These are phyloP conservation scores for Pandemis heparana DNA, from an alignment of 2,888 invertebrate genomes.

Conservation along the genomic window DNA sequence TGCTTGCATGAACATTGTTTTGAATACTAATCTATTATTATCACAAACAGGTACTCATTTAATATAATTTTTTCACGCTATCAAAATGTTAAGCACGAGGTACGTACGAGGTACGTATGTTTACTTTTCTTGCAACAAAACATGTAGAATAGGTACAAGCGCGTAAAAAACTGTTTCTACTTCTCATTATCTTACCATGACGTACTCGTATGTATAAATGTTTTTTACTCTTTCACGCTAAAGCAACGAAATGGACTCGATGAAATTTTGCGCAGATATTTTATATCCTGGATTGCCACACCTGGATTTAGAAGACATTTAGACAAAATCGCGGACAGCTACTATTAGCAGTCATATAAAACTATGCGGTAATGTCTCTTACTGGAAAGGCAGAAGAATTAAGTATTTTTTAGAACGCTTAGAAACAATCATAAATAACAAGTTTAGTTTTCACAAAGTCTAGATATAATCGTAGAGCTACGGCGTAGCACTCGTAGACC, in stretches of 20 bases:
- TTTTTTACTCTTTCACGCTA: no score
- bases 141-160: neutral
- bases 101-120: constrained; percentile 9
- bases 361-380: neutral
- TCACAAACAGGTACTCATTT: neutral
- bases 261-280: no score
- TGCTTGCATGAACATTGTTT: constrained; percentile 7
- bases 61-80: neutral
- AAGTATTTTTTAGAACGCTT: neutral
- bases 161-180: constrained; percentile 18
- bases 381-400: neutral
- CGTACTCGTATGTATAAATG: no score
- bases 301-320: no score
- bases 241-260: no score
- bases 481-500: constrained; percentile 39
- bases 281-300: no score
- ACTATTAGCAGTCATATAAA: no score
- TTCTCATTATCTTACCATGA: no score
- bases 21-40: constrained; percentile 12
- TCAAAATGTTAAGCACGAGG: constrained; percentile 1
- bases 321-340: no score
- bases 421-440: neutral
- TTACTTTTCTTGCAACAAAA: constrained; percentile 16
- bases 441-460: neutral
- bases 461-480: constrained; percentile 20